phyloP scores from a whole-genome alignment of 2,797 vertebrate genomes.

The Yasuhikotakia modesta region DNA sequence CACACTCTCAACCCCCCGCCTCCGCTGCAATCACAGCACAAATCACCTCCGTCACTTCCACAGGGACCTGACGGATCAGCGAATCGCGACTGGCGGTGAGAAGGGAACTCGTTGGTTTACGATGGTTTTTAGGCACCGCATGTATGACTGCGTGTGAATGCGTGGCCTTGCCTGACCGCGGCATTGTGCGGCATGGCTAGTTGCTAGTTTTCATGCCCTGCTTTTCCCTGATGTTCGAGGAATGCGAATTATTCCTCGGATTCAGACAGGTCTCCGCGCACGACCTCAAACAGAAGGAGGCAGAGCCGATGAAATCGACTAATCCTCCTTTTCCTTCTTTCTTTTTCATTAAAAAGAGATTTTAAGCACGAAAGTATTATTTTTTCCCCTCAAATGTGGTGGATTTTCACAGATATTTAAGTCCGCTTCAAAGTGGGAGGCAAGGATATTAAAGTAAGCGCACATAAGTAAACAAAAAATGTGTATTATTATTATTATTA shows the following conservation, averaged over 20 bases:
- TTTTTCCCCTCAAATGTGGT: constrained; percentile 52
- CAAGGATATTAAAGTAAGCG: too few species aligned
- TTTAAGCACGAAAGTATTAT: constrained; percentile 77
- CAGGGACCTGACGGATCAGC: constrained; percentile 6
- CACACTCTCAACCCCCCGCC: constrained; percentile 18
- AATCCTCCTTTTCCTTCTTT: constrained; percentile 71
- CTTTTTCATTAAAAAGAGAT: constrained; percentile 85
- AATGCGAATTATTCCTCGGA: constrained; percentile 77
- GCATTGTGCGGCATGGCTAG: constrained; percentile 36
- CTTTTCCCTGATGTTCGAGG: constrained; percentile 70
- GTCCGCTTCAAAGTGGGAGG: constrained; percentile 29
- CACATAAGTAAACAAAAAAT: constrained; percentile 24
- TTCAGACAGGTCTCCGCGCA: constrained; percentile 73
- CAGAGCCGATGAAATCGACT: constrained; percentile 68
- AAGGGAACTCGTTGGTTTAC: neutral
- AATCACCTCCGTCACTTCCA: constrained; percentile 43
- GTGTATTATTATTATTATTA: too few species aligned
- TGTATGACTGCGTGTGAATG: constrained; percentile 10
- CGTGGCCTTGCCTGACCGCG: constrained; percentile 5
- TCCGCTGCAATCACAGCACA: constrained; percentile 38
- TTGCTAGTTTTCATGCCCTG: constrained; percentile 38
- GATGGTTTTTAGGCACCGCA: neutral
- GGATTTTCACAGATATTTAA: constrained; percentile 53
- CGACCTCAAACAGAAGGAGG: constrained; percentile 71
- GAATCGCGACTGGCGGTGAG: neutral